Conservation (phyloP, 2,888 invertebrate species). For the Sympetrum striolatum region DNA sequence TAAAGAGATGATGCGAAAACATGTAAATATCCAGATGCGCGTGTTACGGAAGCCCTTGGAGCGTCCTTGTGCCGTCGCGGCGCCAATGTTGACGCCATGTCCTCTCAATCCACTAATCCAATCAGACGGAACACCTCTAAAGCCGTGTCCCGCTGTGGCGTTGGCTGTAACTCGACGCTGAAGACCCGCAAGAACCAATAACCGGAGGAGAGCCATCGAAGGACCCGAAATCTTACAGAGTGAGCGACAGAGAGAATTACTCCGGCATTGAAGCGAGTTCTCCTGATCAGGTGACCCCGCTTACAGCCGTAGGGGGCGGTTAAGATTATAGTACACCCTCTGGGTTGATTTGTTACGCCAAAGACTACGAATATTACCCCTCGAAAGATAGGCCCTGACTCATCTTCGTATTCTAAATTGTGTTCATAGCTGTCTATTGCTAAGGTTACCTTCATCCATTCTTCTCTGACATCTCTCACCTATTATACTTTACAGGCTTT, state of each 20-base stretch:
- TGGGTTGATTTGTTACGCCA: not conserved
- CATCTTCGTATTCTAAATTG: no score
- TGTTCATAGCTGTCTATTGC: no score
- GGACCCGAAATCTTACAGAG: not conserved
- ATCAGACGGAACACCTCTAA: constrained; percentile 20
- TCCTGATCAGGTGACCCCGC: not conserved
- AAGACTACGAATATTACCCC: not conserved
- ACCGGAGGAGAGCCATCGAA: not conserved
- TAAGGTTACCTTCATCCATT: no score
- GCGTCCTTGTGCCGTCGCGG: not conserved
- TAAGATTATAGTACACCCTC: no score
- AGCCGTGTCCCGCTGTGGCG: constrained; percentile 4
- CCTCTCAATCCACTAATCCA: not conserved
- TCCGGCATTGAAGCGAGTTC: not conserved
- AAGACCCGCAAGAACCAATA: constrained; percentile 40
- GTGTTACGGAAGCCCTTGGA: not conserved
- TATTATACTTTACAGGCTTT: no score
- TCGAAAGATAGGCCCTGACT: no score
- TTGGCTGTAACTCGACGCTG: not conserved
- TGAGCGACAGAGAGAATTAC: not conserved
- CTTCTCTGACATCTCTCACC: no score
- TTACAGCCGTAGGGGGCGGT: no score
- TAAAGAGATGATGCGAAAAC: not conserved
- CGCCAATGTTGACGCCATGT: not conserved
- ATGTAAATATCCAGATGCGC: not conserved